A percentile compares a stretch with the other conserved stretches of the same genome.
These are phyloP conservation scores for Pachypanchax playfairii DNA, from an alignment of 2,113 vertebrate genomes.

Conservation along the genomic window DNA sequence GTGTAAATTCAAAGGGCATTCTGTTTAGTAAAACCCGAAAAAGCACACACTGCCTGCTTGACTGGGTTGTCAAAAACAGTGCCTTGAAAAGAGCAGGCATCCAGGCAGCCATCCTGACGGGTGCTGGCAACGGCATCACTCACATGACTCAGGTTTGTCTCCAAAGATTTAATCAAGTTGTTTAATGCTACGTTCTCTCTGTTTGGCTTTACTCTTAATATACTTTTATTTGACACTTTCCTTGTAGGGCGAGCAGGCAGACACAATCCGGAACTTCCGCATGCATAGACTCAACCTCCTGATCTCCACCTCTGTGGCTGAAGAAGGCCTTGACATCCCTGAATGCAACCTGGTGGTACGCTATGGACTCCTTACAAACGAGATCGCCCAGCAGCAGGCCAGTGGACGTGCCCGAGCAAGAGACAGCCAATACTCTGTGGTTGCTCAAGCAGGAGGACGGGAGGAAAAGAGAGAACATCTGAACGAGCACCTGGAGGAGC, in stretches of 20 bases:
- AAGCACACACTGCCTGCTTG: slow-evolving; percentile 79
- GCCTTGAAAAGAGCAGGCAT: slow-evolving; percentile 66
- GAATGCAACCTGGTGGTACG: slow-evolving; percentile 91
- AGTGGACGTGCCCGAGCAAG: slow-evolving; percentile 85
- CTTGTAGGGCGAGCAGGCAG: slow-evolving; percentile 78
- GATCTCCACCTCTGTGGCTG: slow-evolving; percentile 91
- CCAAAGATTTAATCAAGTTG: neutral
- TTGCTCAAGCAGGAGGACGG: slow-evolving; percentile 79
- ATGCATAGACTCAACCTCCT: slow-evolving; percentile 84
- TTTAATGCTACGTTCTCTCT: neutral
- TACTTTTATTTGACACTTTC: neutral
- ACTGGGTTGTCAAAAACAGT: slow-evolving; percentile 82
- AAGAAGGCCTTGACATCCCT: slow-evolving; percentile 91
- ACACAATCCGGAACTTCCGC: slow-evolving; percentile 84
- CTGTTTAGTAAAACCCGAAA: slow-evolving; percentile 87
- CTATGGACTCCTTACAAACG: slow-evolving; percentile 93
- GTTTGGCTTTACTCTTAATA: neutral
- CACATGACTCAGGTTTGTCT: slow-evolving; percentile 89
- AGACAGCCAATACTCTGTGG: slow-evolving; percentile 87
- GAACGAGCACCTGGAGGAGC: slow-evolving; percentile 83
- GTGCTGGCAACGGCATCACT: slow-evolving; percentile 79
- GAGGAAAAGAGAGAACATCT: slow-evolving; percentile 82
- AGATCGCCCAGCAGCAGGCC: slow-evolving; percentile 93
- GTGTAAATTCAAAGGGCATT: slow-evolving; percentile 75
- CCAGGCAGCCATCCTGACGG: slow-evolving; percentile 79